Base-by-base conservation (phyloP, 2,797 vertebrate genomes). In the Oophaga sylvatica region DNA sequence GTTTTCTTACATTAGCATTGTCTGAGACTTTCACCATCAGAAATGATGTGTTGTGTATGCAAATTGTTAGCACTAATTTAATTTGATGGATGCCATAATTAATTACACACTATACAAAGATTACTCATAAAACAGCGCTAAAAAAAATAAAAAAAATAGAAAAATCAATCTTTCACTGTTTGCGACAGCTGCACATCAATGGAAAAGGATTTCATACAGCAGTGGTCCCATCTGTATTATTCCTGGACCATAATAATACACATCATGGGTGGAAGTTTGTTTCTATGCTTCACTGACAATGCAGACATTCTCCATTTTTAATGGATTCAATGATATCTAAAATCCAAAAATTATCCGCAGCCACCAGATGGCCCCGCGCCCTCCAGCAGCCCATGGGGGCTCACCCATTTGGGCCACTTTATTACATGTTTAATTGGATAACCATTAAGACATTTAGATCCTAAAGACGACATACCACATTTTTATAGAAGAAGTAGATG, bases 401-500 rank as follows among this genome's bases (percentile, higher is more conserved):
- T 53, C 48, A 53, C 48, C 48, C 11, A 53, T 41, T 41, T 41
- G 35, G 35, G 35, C 35, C 35, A 41, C 5, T 41, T 41, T 41
- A 35, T 35, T 35, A 41, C 35, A 41, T 41, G 35, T 41, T 41
- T 53, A 53, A 53, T 53, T 53, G 48, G 0, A 16, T 68, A 29
- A 13, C 29, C 16, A 17, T 73, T 41, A 20, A 10, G 31, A 73
- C 19, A 41, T 20, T 0, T 10, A 11, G 7, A 20, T 3, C 8
- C 8, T 19, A 5, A 77, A 63, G 3, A 9, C 60, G 22, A 83
- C 96, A 95, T 92, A 99, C 98, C 96, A 97, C 96, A 5, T 99
- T 99, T 95, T 99, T 99, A 89, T 98, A 99, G 94, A 99, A 97
- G 94, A 97, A 99, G 90, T 98, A 99, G 90, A 98, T 95, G 89